Base-by-base conservation (phyloP, 2,888 invertebrate genomes). In the Drosophila nr. perissopoda region DNA sequence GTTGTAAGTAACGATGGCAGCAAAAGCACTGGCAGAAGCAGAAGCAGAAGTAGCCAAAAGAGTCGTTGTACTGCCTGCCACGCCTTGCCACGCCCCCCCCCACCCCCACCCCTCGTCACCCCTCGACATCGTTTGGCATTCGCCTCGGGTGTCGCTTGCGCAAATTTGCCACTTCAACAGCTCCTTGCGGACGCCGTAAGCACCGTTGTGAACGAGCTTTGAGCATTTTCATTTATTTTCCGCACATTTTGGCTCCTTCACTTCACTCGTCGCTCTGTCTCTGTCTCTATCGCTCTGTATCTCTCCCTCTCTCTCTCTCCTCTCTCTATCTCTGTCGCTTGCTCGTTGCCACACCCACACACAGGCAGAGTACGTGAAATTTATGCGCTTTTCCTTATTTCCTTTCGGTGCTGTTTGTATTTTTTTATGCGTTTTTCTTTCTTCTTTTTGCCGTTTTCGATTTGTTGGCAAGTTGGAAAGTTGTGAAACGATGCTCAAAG, bases 91-190 rank as follows among this genome's bases (percentile, higher is more conserved):
- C 79, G 29, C 52, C 76, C 68, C 71, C 25, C 36, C 46, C 58
- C 61, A 70, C 79, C 4, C 8, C 4, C 8, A 16, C 1, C 69
- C 48, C 29, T 49, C 64, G 62, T 42, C 66, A 16, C 1, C 29
- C 18, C 25, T 49, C 66, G 66, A 51, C 40, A 38, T 51, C n/a
- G 29, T 38, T 38, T 68, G 49, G 69, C 73, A 61, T 68, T 66
- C 75, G 79, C 76, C 81, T 79, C 83, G 81, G 83, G 85, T 88
- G 92, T 86, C 89, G 91, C 91, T 91, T 92, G 91, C 89, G 91
- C 92, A 92, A 92, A 92, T 92, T 92, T 92, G 92, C 92, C 92
- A 92, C 92, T 92, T 92, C 92, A 92, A 92, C 92, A 92, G 92
- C 92, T 92, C 91, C 91, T 92, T 92, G 92, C 86, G 92, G 91